These are phyloP conservation scores for Pilophorus perplexus DNA, from an alignment of 2,888 invertebrate species.

Conservation along the genomic window DNA sequence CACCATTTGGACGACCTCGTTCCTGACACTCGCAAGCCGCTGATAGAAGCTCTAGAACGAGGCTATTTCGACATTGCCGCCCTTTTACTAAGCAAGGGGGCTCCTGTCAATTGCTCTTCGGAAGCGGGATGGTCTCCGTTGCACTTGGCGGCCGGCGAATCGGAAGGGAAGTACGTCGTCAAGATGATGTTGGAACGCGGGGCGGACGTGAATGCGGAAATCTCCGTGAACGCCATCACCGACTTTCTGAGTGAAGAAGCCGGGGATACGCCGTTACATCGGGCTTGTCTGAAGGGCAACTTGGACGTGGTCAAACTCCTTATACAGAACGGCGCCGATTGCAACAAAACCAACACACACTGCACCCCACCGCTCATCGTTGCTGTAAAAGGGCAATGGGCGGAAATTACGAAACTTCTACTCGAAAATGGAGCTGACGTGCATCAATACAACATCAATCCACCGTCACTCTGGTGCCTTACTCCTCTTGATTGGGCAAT, in stretches of 20 bases:
- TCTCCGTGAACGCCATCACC: not conserved
- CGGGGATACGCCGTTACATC: slow-evolving; percentile 4
- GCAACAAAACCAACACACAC: slow-evolving; percentile 1
- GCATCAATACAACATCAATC: slow-evolving; percentile 1
- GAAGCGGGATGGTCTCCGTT: not conserved
- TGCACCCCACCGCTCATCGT: not conserved
- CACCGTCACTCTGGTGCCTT: not conserved
- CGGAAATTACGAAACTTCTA: not conserved
- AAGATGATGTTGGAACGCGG: slow-evolving; percentile 1
- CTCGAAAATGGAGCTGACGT: slow-evolving; percentile 8
- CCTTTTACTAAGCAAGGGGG: not conserved
- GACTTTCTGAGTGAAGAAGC: slow-evolving; percentile 10
- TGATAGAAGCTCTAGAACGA: not conserved
- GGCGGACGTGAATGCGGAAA: slow-evolving; percentile 4
- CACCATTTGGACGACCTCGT: not conserved
- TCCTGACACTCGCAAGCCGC: not conserved
- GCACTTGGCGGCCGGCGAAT: not conserved
- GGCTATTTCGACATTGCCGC: not conserved
- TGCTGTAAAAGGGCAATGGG: not conserved
- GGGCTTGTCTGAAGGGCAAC: slow-evolving; percentile 12
- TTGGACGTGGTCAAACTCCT: slow-evolving; percentile 4
- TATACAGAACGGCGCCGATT: not conserved
- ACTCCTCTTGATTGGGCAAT: slow-evolving; percentile 12
- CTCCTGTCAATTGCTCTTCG: not conserved
- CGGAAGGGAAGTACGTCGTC: not conserved